Conservation (phyloP, 2,797 vertebrate species). For the Sorex maritimensis region DNA sequence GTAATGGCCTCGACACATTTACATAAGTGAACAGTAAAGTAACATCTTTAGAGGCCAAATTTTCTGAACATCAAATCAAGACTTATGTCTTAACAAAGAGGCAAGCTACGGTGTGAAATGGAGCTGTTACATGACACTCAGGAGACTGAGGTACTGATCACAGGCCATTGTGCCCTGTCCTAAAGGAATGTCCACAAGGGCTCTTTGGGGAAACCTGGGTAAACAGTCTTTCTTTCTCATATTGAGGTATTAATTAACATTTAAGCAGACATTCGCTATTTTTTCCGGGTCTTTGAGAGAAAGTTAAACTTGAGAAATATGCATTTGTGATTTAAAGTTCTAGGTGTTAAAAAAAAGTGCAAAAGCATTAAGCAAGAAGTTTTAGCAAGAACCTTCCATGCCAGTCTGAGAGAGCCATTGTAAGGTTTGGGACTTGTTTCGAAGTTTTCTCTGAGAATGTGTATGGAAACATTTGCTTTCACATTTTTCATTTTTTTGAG, state of each 20-base stretch:
- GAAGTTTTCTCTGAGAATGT: neutral
- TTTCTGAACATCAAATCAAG: conserved; percentile 32
- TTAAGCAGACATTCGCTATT: neutral
- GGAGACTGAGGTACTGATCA: neutral
- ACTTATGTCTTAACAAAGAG: conserved; percentile 6
- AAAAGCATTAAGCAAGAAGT: neutral
- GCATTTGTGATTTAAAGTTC: neutral
- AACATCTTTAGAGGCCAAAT: neutral
- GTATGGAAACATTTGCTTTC: too few relatives aligned
- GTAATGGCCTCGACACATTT: neutral
- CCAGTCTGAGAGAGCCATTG: neutral
- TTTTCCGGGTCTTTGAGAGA: conserved; percentile 44
- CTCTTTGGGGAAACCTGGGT: neutral
- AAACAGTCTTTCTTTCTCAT: conserved; percentile 31
- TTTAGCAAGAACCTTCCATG: neutral
- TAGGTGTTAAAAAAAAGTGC: neutral
- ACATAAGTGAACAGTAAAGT: conserved; percentile 29
- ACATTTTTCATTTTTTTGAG: too few relatives aligned
- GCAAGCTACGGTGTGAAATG: neutral
- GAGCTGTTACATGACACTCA: neutral
- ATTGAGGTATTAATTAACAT: conserved; percentile 18
- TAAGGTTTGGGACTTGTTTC: neutral
- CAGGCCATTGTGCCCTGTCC: neutral
- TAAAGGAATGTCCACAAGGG: neutral
- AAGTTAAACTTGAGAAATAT: conserved; percentile 12